phyloP scores from a whole-genome alignment of 2,113 vertebrate species.

The Corythoichthys intestinalis region DNA sequence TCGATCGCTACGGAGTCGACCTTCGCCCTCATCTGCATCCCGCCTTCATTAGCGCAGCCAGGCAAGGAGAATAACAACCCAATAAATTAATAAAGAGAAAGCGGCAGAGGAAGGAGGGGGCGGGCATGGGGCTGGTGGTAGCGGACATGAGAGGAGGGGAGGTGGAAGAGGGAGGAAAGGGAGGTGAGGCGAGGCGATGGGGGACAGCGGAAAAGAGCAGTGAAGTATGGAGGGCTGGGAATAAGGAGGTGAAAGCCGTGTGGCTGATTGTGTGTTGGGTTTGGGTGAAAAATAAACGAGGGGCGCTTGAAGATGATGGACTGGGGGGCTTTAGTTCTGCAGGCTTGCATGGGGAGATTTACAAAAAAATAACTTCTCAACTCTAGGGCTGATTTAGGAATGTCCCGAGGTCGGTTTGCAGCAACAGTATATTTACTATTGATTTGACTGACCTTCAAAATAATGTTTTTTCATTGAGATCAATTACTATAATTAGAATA shows the following conservation, averaged over 20 bases:
- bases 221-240: slow-evolving; percentile 17
- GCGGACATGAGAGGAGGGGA: slow-evolving; percentile 25
- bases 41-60: slow-evolving; percentile 75
- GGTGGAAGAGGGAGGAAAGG: slow-evolving; percentile 40
- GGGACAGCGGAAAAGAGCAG: slow-evolving; percentile 26
- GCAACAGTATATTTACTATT: slow-evolving; percentile 4
- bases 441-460: background rate
- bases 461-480: background rate
- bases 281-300: slow-evolving; percentile 25
- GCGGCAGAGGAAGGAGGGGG: slow-evolving; percentile 27
- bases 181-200: slow-evolving; percentile 37
- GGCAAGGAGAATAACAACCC: slow-evolving; percentile 74
- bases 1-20: slow-evolving; percentile 74
- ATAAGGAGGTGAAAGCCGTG: background rate
- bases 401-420: slow-evolving; percentile 35
- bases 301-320: slow-evolving; percentile 8
- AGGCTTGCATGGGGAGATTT: background rate
- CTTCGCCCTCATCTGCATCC: slow-evolving; percentile 78
- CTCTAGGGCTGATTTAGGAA: slow-evolving; percentile 31
- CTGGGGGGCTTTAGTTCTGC: background rate
- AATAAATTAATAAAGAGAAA: slow-evolving; percentile 77
- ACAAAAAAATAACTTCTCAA: background rate
- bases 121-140: slow-evolving; percentile 14
- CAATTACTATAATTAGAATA: background rate
- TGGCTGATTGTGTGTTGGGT: slow-evolving; percentile 11